These are phyloP conservation scores for Semicossyphus pulcher DNA, from an alignment of 2,113 vertebrate species.

Conservation along the genomic window DNA sequence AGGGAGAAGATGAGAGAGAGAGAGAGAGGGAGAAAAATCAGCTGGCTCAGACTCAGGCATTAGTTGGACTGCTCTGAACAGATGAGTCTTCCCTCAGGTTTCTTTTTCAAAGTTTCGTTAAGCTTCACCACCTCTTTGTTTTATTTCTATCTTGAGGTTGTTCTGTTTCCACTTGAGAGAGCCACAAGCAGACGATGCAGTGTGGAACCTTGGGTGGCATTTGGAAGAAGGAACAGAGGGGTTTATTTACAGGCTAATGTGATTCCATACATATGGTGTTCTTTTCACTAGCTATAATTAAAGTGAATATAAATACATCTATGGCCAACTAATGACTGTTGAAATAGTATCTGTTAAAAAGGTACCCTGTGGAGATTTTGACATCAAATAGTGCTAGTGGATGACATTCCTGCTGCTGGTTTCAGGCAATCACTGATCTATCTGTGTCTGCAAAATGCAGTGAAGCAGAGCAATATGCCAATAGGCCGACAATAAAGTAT, in stretches of 20 bases:
- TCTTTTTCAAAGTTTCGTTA: constrained; percentile 42
- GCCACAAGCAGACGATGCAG: constrained; percentile 4
- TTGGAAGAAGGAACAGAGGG: constrained; percentile 1
- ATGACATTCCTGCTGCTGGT: too few species aligned
- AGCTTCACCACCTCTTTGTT: constrained; percentile 35
- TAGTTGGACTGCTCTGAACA: constrained; percentile 24
- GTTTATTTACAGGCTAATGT: neutral
- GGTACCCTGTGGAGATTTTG: neutral
- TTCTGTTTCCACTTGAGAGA: constrained; percentile 18
- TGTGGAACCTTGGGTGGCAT: neutral
- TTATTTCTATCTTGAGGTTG: constrained; percentile 21
- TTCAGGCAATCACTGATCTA: too few species aligned
- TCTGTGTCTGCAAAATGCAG: too few species aligned
- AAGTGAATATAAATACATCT: neutral
- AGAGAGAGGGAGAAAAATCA: constrained; percentile 24
- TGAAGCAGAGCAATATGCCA: too few species aligned
- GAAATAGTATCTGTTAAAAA: neutral
- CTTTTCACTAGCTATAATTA: neutral
- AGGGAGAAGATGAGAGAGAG: constrained; percentile 6
- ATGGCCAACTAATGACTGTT: neutral
- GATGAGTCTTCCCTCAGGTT: constrained; percentile 40
- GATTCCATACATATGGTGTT: neutral
- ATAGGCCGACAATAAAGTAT: too few species aligned
- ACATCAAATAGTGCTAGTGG: neutral
- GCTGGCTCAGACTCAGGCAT: constrained; percentile 34